phyloP scores from a whole-genome alignment of 1,140 invertebrate species.

The Drosophila asahinai region DNA sequence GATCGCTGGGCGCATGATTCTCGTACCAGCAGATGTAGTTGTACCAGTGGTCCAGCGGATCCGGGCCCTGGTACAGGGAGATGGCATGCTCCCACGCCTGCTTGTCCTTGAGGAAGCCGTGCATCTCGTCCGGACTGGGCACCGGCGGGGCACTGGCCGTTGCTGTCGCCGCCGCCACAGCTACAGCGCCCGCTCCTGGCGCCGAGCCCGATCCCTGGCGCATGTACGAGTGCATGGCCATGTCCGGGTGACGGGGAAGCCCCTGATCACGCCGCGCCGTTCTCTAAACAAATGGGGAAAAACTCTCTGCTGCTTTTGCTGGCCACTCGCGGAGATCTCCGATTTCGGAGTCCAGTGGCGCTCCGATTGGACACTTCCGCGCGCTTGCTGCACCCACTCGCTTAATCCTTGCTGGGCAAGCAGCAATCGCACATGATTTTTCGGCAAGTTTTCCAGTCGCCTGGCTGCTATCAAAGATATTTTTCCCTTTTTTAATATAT shows the following conservation, averaged over 20 bases:
- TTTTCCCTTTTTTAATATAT: constrained; percentile 21
- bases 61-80: constrained; percentile 92
- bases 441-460: constrained; percentile 5
- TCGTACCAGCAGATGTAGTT: constrained; percentile 96
- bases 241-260: constrained; percentile 22
- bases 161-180: neutral
- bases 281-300: constrained; percentile 11
- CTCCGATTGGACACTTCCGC: neutral
- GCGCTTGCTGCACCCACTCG: neutral
- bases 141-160: constrained; percentile 21
- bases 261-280: constrained; percentile 8
- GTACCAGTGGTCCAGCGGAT: constrained; percentile 95
- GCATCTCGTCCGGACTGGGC: constrained; percentile 71
- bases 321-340: constrained; percentile 24
- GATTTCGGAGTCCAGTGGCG: constrained; percentile 9
- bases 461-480: constrained; percentile 21
- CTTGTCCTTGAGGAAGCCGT: constrained; percentile 80
- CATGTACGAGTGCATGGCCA: constrained; percentile 76
- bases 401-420: constrained; percentile 1
- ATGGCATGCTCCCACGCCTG: constrained; percentile 92
- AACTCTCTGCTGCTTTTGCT: constrained; percentile 2
- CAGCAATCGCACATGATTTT: constrained; percentile 24
- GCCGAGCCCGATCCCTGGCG: constrained; percentile 48
- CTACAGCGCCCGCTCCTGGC: constrained; percentile 22
- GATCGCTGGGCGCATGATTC: constrained; percentile 94